phyloP scores from a whole-genome alignment of 2,888 invertebrate genomes.

The Drosophila rellima region DNA sequence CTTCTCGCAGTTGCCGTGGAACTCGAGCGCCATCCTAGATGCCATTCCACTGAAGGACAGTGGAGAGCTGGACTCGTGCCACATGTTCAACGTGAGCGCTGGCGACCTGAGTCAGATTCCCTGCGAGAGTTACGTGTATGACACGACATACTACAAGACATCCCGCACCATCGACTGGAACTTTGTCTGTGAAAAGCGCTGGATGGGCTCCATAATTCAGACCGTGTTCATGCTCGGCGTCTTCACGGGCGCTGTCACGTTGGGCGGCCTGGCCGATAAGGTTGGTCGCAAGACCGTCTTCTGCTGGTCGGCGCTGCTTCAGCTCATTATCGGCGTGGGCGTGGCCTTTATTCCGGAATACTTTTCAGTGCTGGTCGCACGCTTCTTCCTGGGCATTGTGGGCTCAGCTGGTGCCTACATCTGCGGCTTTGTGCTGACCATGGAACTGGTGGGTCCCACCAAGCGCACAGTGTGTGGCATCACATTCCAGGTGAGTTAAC shows the following conservation, averaged over 20 bases:
- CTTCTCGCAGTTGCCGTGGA: conserved; percentile 87
- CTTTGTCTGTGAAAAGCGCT: conserved; percentile 91
- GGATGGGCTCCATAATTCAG: conserved; percentile 93
- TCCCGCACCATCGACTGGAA: conserved; percentile 93
- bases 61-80: conserved; percentile 89
- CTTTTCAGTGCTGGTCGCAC: conserved; percentile 89
- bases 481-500: conserved; percentile 86
- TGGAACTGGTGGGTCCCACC: conserved; percentile 93
- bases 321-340: conserved; percentile 89
- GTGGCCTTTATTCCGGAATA: conserved; percentile 93
- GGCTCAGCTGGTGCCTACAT: conserved; percentile 91
- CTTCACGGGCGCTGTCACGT: conserved; percentile 91
- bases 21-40: conserved; percentile 86
- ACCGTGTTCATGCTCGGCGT: conserved; percentile 92
- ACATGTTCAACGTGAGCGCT: conserved; percentile 83
- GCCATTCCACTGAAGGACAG: conserved; percentile 88
- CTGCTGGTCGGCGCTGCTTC: conserved; percentile 91
- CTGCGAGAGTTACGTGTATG: conserved; percentile 90
- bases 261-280: conserved; percentile 93
- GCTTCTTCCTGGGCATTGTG: conserved; percentile 92
- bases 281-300: conserved; percentile 93
- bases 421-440: conserved; percentile 88
- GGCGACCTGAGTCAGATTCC: conserved; percentile 84
- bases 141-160: conserved; percentile 90
- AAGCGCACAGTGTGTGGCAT: conserved; percentile 93